Percentiles rank a stretch among this genome's conserved stretches.
These are phyloP conservation scores for Syngnathus floridae DNA, from an alignment of 2,113 vertebrate genomes.

Conservation along the genomic window DNA sequence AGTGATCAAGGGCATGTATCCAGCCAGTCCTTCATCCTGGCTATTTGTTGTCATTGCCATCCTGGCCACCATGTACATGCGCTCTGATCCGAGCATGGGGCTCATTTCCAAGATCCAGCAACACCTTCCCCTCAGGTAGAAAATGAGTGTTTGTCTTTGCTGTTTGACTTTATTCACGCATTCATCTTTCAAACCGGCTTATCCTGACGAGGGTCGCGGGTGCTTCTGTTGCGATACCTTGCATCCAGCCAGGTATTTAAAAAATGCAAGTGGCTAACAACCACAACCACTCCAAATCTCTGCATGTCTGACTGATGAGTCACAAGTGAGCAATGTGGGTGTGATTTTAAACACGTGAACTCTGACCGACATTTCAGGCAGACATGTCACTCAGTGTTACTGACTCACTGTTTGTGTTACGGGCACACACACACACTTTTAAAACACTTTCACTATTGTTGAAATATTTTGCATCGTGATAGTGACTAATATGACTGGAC, in stretches of 20 bases:
- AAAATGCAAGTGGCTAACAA: background rate
- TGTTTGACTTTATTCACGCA: too few relatives aligned
- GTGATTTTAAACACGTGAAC: conserved; percentile 21
- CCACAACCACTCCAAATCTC: background rate
- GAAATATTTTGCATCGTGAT: background rate
- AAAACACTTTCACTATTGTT: background rate
- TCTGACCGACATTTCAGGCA: conserved; percentile 27
- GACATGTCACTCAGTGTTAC: background rate
- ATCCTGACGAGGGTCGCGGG: too few relatives aligned
- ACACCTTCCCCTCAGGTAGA: conserved; percentile 78
- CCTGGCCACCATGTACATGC: conserved; percentile 80
- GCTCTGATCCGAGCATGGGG: conserved; percentile 85
- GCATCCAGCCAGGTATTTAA: background rate
- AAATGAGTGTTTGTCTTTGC: too few relatives aligned
- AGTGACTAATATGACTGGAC: background rate
- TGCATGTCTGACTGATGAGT: conserved; percentile 12
- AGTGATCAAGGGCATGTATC: conserved; percentile 79
- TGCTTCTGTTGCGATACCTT: background rate
- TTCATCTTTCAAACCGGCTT: too few relatives aligned
- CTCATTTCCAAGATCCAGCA: conserved; percentile 85
- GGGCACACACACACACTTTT: background rate
- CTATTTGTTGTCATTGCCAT: conserved; percentile 83
- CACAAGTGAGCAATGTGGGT: conserved; percentile 2
- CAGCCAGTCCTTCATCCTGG: conserved; percentile 85
- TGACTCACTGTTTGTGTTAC: conserved; percentile 6